These are phyloP conservation scores for Tetragonula carbonaria DNA, from an alignment of 2,888 invertebrate species.

Conservation along the genomic window DNA sequence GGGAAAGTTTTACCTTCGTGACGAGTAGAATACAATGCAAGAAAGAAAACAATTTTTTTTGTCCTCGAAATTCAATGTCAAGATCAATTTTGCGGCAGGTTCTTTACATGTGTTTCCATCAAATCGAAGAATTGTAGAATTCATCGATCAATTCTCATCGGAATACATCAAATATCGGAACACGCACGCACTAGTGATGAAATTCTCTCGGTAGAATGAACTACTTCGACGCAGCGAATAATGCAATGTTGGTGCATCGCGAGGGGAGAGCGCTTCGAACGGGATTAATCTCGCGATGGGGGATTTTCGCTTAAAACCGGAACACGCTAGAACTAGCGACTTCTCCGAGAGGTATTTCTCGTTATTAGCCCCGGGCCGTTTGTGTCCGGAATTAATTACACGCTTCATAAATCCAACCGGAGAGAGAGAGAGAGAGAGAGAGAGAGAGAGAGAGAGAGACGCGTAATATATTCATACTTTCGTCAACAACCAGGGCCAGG, in stretches of 20 bases:
- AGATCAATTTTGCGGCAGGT: too few species aligned
- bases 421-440: constrained; percentile 8
- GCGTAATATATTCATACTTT: constrained; percentile 56
- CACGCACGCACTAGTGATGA: too few species aligned
- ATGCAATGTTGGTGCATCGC: too few species aligned
- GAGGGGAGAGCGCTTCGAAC: neutral
- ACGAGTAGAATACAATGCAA: too few species aligned
- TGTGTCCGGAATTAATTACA: constrained; percentile 64
- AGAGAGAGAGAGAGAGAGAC: constrained; percentile 5
- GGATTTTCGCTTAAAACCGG: constrained; percentile 15
- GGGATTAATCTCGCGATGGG: constrained; percentile 40
- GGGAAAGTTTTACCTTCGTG: too few species aligned
- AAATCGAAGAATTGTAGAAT: too few species aligned
- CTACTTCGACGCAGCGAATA: neutral
- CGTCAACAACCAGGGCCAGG: constrained; percentile 47
- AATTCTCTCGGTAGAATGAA: neutral
- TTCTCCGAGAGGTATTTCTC: constrained; percentile 25
- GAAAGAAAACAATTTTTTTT: too few species aligned
- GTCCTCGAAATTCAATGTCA: too few species aligned
- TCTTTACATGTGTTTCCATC: too few species aligned
- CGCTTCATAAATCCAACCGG: constrained; percentile 58
- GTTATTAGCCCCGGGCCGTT: constrained; percentile 28
- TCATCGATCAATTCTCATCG: neutral
- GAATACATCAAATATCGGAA: neutral
- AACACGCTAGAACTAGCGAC: constrained; percentile 5